phyloP scores from a whole-genome alignment of 2,888 invertebrate species.

The Synergus itoensis region DNA sequence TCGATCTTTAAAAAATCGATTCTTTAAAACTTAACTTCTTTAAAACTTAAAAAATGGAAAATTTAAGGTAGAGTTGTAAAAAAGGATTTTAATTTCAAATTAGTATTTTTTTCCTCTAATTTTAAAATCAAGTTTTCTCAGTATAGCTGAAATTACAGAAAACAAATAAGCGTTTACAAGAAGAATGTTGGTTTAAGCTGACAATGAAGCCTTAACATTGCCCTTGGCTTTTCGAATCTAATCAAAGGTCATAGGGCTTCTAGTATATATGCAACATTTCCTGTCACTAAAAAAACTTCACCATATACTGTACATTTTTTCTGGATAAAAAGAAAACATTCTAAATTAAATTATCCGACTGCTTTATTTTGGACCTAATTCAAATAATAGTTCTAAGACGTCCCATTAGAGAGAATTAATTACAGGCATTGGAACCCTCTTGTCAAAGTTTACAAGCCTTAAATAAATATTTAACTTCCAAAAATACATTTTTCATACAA shows the following conservation, averaged over 20 bases:
- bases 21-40: no score
- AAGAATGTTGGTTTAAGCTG: slow-evolving; percentile 60
- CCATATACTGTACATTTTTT: slow-evolving; percentile 25
- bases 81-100: not conserved
- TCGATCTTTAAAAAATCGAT: no score
- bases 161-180: not conserved
- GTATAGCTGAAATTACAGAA: not conserved
- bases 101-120: not conserved
- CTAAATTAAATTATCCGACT: not conserved
- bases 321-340: not conserved
- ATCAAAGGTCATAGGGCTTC: slow-evolving; percentile 67
- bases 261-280: slow-evolving; percentile 49
- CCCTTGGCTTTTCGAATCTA: slow-evolving; percentile 64
- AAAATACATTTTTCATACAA: not conserved
- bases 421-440: not conserved
- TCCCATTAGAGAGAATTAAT: no score
- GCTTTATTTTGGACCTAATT: no score
- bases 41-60: no score
- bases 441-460: no score
- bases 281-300: slow-evolving; percentile 51
- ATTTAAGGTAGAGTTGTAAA: no score
- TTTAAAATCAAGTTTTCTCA: not conserved
- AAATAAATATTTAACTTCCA: not conserved
- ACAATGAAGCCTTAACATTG: slow-evolving; percentile 62
- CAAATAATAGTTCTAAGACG: no score